Conservation (phyloP, 2,797 vertebrate genomes). For the Takifugu ocellatus region DNA sequence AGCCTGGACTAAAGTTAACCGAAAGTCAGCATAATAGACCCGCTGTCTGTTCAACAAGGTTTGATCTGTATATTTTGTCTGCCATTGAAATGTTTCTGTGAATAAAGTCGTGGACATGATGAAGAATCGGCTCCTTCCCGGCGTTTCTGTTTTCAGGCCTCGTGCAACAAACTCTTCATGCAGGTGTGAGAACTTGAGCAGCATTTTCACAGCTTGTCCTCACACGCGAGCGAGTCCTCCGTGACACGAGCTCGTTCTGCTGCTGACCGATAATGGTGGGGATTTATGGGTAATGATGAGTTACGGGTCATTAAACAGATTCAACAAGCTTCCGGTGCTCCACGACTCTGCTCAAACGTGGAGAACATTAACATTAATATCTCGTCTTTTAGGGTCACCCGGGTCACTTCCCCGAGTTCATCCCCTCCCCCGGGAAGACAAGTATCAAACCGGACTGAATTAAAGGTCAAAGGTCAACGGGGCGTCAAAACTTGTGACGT, state of each 20-base stretch:
- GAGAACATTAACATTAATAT: no score
- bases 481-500: no score
- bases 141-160: not conserved
- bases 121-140: not conserved
- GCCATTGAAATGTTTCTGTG: conserved; percentile 62
- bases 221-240: not conserved
- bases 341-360: not conserved
- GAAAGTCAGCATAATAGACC: conserved; percentile 49
- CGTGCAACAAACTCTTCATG: not conserved
- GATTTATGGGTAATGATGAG: not conserved
- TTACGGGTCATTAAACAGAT: no score
- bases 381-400: no score
- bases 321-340: not conserved
- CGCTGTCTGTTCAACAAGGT: conserved; percentile 45
- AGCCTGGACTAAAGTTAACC: conserved; percentile 71
- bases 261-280: not conserved
- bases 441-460: no score
- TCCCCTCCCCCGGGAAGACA: no score
- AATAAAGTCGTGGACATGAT: conserved; percentile 65
- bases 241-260: not conserved
- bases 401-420: no score
- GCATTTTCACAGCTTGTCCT: not conserved
- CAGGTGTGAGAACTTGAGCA: not conserved
- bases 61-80: conserved; percentile 72
- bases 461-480: no score